Base-by-base conservation (phyloP, 2,113 vertebrate genomes). In the Trogon melanurus region DNA sequence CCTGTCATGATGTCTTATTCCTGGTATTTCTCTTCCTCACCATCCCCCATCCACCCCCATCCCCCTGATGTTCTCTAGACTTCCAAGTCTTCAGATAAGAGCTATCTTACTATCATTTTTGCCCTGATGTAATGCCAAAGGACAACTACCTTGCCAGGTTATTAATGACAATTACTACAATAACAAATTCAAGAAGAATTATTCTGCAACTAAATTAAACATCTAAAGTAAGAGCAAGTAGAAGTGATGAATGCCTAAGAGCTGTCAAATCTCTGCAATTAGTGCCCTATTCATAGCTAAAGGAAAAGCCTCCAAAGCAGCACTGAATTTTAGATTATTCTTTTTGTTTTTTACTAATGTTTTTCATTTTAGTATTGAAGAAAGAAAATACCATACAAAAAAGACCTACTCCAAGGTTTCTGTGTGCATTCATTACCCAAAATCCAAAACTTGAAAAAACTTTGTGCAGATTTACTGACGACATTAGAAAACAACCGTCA, bases 241-340 rank as follows among this genome's bases (percentile, higher is more conserved):
- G 6, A 54, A 79, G 56, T 54, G 81, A 95, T 47, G 62, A 91
- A 91, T 89, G 74, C 50, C 45, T 92, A 69, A 90, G 76, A 80
- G 72, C 73, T 95, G 58, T 95, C 86, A 95, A 84, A 91, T 64
- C 51, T 62, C 48, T 89, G 61, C 73, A 93, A 95, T 93, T 91
- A 95, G 56, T 67, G 78, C 12, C 25, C 41, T 89, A 71, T 58
- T 90, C 73, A 96, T 74, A 94, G 64, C 32, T 82, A 51, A 90
- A 91, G 75, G 62, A 84, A 92, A 96, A 82, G 48, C 54, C 58
- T 91, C 48, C 4, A n/a, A 95, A 91, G 56, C 29, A 95, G 36
- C n/a, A 58, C 44, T 56, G 58, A 93, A 82, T 87, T 79, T 48
- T 44, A 61, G n/a, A 64, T 36, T 71, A 41, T 41, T 41, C 9